Percentiles rank a stretch among this genome's conserved stretches.
Conservation (phyloP, 1,140 invertebrate species). For the Leptinotarsa texana region DNA sequence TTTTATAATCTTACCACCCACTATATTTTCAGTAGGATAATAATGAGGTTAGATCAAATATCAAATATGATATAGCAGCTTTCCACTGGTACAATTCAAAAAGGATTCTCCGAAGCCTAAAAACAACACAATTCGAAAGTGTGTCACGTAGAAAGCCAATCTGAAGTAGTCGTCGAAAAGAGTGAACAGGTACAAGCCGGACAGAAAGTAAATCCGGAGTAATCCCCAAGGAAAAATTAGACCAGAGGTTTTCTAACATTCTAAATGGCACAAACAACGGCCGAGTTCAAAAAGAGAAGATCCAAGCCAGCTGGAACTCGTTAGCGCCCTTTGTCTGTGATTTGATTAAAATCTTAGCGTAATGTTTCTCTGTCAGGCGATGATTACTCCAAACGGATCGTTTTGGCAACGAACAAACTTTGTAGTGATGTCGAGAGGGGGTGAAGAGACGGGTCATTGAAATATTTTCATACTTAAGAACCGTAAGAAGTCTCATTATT, state of each 20-base stretch:
- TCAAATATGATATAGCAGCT: too few relatives aligned
- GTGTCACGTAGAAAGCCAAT: slow-evolving; percentile 17
- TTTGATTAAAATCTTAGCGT: slow-evolving; percentile 4
- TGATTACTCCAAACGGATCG: not conserved
- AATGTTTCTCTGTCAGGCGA: slow-evolving; percentile 7
- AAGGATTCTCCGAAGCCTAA: too few relatives aligned
- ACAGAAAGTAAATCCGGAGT: slow-evolving; percentile 12
- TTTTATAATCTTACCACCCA: too few relatives aligned
- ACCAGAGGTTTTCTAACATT: slow-evolving; percentile 12
- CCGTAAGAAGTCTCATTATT: too few relatives aligned
- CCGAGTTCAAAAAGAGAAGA: not conserved
- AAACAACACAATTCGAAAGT: slow-evolving; percentile 1
- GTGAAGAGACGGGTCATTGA: not conserved
- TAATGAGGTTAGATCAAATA: too few relatives aligned
- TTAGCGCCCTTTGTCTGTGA: slow-evolving; percentile 2
- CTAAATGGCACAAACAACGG: slow-evolving; percentile 6
- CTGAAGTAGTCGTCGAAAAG: not conserved
- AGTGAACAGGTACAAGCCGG: slow-evolving; percentile 14
- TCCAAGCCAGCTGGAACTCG: not conserved
- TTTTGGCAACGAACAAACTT: not conserved
- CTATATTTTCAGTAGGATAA: too few relatives aligned
- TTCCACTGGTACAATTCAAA: too few relatives aligned
- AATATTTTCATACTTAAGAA: not conserved
- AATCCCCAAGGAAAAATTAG: slow-evolving; percentile 17
- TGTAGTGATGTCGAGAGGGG: not conserved